Conservation (phyloP, 2,113 vertebrate genomes). For the Urocitellus parryii region DNA sequence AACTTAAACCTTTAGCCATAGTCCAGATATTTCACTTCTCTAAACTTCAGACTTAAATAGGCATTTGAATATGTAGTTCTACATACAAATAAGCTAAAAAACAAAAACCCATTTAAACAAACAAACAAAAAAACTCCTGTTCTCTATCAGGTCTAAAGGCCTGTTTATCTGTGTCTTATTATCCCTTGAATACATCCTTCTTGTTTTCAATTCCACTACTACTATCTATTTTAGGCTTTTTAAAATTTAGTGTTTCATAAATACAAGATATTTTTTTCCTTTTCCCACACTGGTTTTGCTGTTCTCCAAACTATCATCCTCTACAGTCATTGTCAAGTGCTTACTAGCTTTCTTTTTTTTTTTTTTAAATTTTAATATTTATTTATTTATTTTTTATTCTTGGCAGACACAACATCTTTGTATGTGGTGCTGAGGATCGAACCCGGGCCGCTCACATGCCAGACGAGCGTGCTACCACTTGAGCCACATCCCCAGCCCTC, state of each 20-base stretch:
- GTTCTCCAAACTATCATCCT: neutral
- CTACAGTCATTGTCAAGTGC: neutral
- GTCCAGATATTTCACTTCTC: neutral
- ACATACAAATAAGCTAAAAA: neutral
- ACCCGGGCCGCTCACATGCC: too few species aligned
- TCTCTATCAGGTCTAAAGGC: neutral
- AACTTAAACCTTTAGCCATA: neutral
- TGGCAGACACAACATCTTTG: too few species aligned
- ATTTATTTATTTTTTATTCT: too few species aligned
- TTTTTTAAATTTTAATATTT: too few species aligned
- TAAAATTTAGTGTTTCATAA: neutral
- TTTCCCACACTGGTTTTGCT: neutral
- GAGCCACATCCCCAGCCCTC: too few species aligned
- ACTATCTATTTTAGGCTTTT: constrained; percentile 36
- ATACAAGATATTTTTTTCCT: neutral
- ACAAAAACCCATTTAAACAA: neutral
- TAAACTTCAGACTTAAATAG: neutral
- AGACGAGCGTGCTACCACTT: too few species aligned
- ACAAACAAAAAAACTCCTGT: neutral
- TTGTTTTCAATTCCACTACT: neutral
- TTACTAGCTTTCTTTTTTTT: neutral
- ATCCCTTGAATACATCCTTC: neutral
- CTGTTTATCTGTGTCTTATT: neutral
- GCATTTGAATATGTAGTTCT: neutral
- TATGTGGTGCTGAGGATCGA: too few species aligned